Conservation (phyloP, 2,113 vertebrate genomes). For the Bufo gargarizans region DNA sequence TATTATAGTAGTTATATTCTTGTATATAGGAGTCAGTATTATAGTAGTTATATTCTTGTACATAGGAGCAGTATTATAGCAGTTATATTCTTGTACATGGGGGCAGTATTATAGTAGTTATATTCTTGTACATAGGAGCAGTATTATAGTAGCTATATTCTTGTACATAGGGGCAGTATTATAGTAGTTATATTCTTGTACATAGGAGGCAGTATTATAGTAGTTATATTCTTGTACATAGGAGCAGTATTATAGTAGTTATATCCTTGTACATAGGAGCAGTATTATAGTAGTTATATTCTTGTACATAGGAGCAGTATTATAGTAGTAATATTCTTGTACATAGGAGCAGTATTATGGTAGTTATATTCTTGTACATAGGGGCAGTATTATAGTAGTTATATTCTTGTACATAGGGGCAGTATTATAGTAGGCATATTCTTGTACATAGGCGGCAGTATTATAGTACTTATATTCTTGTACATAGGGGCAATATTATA, state of each 20-base stretch:
- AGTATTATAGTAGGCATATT: constrained; percentile 1
- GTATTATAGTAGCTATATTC: constrained; percentile 17
- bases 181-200: constrained; percentile 10
- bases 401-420: background rate
- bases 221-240: constrained; percentile 12
- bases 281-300: constrained; percentile 15
- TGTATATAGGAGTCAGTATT: background rate
- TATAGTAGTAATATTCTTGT: constrained; percentile 4
- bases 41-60: background rate
- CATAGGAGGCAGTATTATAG: background rate
- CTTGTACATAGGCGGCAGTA: background rate
- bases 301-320: constrained; percentile 3
- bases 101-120: constrained; percentile 3
- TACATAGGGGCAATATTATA: background rate
- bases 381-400: background rate
- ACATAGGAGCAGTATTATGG: background rate
- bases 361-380: background rate
- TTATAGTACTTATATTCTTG: background rate
- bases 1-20: constrained; percentile 10
- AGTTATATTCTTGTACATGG: constrained; percentile 2
- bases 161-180: background rate
- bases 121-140: background rate
- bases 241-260: background rate
- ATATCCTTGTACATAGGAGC: background rate
- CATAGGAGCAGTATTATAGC: background rate